Base-by-base conservation (phyloP, 1,140 invertebrate species). In the Drosophila arawakana region DNA sequence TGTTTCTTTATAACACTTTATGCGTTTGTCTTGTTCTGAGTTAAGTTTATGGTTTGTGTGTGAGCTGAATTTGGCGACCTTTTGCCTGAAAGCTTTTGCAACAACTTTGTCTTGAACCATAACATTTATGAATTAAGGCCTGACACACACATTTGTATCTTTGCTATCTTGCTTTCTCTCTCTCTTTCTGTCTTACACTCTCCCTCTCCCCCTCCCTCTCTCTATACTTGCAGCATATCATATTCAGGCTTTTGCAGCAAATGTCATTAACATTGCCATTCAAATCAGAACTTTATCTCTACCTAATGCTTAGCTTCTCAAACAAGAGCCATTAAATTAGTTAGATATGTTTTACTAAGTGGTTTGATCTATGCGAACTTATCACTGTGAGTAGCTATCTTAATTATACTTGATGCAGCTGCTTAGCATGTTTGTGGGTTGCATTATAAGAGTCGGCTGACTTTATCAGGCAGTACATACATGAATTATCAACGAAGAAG, bases 21-120 rank as follows among this genome's bases (percentile, higher is more conserved):
- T 55, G 35, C n/a, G 52, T 41, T 13, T 57, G 54, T 57, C 46
- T 11, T 15, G 13, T 21, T 58, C 7, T n/a, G 65, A 69, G 49
- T 49, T 60, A 68, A 69, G 71, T 73, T 73, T 60, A 55, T 73
- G 49, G 49, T 13, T 39, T 61, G 55, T 73, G 61, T 72, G 71
- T 61, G 57, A 55, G 35, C 39, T 46, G 57, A 73, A 73, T 73
- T 69, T 57, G 57, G 71, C 71, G 71, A 73, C 71, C 71, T 61
- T 68, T 50, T 61, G 71, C 71, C 41, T 73, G 71, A 73, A 69
- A 73, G 71, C 71, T 73, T 47, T 69, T 69, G 25, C 71, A 49
- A 68, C 65, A 73, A 69, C 71, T 73, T 73, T 73, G 47, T 54
- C 68, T 44, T 57, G 18, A 39, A 54, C 34, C 68, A 71, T 65